Evolutionary conservation across 2,113 vertebrate genomes (phyloP), one percentile per base, ranked within the genome.

Genomic region (Lagenorhynchus albirostris): DNA sequence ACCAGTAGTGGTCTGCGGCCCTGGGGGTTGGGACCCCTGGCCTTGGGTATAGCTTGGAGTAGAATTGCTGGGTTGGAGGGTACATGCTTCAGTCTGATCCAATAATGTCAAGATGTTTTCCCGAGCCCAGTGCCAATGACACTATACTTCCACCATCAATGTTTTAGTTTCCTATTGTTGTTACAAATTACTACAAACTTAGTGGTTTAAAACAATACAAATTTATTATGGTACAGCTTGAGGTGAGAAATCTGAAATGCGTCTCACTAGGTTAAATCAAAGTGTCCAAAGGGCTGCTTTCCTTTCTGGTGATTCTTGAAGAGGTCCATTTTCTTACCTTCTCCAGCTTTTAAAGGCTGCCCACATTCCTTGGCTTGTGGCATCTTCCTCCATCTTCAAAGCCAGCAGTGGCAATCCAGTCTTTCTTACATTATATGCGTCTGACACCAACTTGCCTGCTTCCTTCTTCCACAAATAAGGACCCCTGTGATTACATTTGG

Each of bases 41-140:
- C 53, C 53, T 53, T 18, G 47, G 23, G 71, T 23, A 5, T 3
- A 26, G n/a, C 33, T 23, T 2, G 8, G 26, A 31, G 58, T 12
- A 29, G 86, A 41, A 10, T 36, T n/a, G 21, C 93, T 3, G 17
- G 9, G 36, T 53, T 58, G 87, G 47, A 21, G 67, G 79, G 36
- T 3, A 13, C 12, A 17, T 31, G 11, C 5, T 33, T 53, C 20
- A 53, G 0, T 41, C 29, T 25, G 10, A 7, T 7, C 31, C 62
- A 50, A 36, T 38, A 47, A 50, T 36, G 63, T 21, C 38, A 3
- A 20, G 33, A 0, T 25, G 38, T 38, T 38, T 68, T 50, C 71
- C n/a, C 0, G 1, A 53, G 80, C 9, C 33, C 26, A 17, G 33
- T 31, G 60, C n/a, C 11, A 1, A 2, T 41, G 13, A 14, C 12